Conservation (phyloP, 2,888 invertebrate species). For the Argyresthia albistria region DNA sequence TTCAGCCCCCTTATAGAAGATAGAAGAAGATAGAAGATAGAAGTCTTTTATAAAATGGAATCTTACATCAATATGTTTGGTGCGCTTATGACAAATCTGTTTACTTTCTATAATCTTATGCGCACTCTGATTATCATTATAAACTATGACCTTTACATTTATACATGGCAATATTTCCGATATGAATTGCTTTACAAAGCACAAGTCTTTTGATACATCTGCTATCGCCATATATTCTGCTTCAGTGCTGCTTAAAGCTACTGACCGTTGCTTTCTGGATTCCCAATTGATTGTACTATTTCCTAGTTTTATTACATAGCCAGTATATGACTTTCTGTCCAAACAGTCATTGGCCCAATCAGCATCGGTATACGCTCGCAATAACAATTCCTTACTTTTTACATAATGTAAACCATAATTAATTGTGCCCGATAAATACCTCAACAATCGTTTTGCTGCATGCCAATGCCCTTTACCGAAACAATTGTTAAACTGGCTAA, state of each 20-base stretch:
- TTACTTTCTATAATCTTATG: slow-evolving; percentile 3
- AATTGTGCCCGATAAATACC: slow-evolving; percentile 9
- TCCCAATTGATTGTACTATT: slow-evolving; percentile 18
- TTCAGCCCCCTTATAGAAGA: too few relatives aligned
- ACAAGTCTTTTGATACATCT: slow-evolving; percentile 15
- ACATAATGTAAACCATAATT: slow-evolving; percentile 1
- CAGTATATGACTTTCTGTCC: slow-evolving; percentile 31
- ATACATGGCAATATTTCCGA: neutral
- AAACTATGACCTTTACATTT: neutral
- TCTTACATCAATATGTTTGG: slow-evolving; percentile 5
- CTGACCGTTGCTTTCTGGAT: slow-evolving; percentile 19
- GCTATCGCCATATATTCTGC: slow-evolving; percentile 24
- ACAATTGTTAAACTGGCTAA: slow-evolving; percentile 11
- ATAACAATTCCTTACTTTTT: neutral
- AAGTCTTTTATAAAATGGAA: neutral
- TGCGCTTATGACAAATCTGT: slow-evolving; percentile 5
- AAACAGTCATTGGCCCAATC: slow-evolving; percentile 1
- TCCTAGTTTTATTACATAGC: slow-evolving; percentile 16
- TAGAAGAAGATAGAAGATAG: too few relatives aligned
- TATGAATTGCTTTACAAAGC: neutral
- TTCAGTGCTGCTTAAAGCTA: slow-evolving; percentile 19
- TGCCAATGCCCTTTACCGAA: slow-evolving; percentile 7
- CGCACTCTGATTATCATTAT: neutral
- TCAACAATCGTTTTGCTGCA: slow-evolving; percentile 7
- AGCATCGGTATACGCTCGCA: neutral